Conservation (phyloP, 2,888 invertebrate species). For the Mallateleia sp. region DNA sequence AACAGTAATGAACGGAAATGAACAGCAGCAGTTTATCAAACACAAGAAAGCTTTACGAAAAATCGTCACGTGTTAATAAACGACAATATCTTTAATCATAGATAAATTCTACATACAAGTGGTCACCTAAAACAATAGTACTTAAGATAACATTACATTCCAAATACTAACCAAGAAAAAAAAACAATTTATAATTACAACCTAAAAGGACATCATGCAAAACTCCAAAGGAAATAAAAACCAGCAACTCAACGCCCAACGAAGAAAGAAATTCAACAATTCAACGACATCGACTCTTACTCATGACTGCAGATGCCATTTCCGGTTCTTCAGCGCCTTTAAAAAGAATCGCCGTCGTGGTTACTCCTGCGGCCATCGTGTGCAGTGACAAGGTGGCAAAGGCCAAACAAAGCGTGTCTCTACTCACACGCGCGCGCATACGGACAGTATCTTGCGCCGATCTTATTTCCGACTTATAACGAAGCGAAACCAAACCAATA, state of each 20-base stretch:
- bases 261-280: background rate
- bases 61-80: too few relatives aligned
- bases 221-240: background rate
- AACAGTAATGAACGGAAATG: too few relatives aligned
- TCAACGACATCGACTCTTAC: conserved; percentile 27
- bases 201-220: background rate
- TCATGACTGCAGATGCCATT: conserved; percentile 17
- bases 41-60: too few relatives aligned
- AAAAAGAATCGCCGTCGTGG: background rate
- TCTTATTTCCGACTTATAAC: conserved; percentile 23
- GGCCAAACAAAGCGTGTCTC: conserved; percentile 56
- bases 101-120: too few relatives aligned
- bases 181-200: too few relatives aligned
- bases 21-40: too few relatives aligned
- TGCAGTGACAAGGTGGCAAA: conserved; percentile 27
- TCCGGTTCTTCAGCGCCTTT: background rate
- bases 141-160: too few relatives aligned
- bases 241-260: background rate
- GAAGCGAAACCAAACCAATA: too few relatives aligned
- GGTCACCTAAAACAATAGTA: too few relatives aligned
- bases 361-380: conserved; percentile 30
- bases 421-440: conserved; percentile 37
- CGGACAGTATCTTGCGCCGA: conserved; percentile 19
- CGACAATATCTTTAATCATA: too few relatives aligned
- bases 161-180: too few relatives aligned